Conservation (phyloP, 2,797 vertebrate genomes). For the Bradypus variegatus region DNA sequence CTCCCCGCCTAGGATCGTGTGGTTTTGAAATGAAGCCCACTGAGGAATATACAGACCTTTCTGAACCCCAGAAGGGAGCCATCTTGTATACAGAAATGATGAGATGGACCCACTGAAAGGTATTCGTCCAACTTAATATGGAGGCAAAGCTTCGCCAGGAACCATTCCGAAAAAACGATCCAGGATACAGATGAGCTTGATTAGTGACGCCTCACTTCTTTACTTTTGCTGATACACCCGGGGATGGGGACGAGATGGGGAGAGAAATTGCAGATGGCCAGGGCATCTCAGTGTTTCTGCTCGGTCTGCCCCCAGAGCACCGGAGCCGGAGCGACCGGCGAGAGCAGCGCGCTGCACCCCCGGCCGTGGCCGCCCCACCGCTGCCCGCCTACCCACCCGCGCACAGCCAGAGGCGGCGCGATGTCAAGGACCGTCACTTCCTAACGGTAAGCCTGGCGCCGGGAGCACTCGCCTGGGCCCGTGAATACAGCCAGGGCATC, state of each 20-base stretch:
- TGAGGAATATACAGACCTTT: background rate
- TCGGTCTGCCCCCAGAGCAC: slow-evolving; percentile 80
- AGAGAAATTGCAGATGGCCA: slow-evolving; percentile 20
- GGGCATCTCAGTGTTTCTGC: slow-evolving; percentile 20
- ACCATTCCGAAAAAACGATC: background rate
- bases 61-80: background rate
- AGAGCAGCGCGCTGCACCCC: slow-evolving; percentile 79
- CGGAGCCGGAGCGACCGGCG: slow-evolving; percentile 79
- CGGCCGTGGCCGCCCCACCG: slow-evolving; percentile 79
- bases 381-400: slow-evolving; percentile 81
- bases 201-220: background rate
- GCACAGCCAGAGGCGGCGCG: slow-evolving; percentile 78
- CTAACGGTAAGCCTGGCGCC: slow-evolving; percentile 78
- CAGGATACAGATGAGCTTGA: background rate
- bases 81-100: background rate
- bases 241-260: background rate
- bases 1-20: background rate
- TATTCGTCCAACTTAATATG: background rate
- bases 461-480: background rate
- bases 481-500: background rate
- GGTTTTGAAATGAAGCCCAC: slow-evolving; percentile 15
- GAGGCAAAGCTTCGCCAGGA: background rate
- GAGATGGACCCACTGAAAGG: background rate
- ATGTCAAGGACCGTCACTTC: slow-evolving; percentile 77
- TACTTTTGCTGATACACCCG: background rate